phyloP scores from a whole-genome alignment of 2,113 vertebrate species.

The Equus przewalskii region DNA sequence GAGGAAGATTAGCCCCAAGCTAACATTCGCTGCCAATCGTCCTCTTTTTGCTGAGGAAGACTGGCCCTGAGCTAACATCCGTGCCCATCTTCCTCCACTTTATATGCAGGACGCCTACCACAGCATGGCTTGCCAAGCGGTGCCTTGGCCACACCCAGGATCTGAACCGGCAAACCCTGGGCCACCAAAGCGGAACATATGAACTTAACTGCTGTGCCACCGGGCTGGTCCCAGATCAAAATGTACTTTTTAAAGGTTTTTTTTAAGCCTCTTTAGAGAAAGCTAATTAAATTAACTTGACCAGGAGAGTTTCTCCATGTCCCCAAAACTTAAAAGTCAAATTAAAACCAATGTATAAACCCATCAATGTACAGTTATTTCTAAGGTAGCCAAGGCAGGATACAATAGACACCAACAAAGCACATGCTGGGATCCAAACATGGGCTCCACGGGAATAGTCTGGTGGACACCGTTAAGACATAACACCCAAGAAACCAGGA shows the following conservation, averaged over 20 bases:
- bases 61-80: no score
- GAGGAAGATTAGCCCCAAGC: no score
- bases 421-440: background rate
- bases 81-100: no score
- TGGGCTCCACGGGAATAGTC: background rate
- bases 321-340: constrained; percentile 4
- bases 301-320: background rate
- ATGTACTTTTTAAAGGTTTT: background rate
- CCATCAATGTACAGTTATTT: background rate
- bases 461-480: background rate
- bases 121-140: no score
- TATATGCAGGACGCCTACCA: no score
- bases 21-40: no score
- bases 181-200: no score
- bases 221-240: background rate
- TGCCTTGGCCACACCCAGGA: no score
- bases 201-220: no score
- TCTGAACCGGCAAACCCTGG: no score
- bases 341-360: background rate
- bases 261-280: constrained; percentile 20
- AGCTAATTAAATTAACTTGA: constrained; percentile 3
- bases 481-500: background rate
- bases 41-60: no score
- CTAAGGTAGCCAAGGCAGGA: background rate
- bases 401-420: no score